Evolutionary conservation across 1,140 invertebrate genomes (phyloP).

Genomic region (Drosophila micromelanica): DNA sequence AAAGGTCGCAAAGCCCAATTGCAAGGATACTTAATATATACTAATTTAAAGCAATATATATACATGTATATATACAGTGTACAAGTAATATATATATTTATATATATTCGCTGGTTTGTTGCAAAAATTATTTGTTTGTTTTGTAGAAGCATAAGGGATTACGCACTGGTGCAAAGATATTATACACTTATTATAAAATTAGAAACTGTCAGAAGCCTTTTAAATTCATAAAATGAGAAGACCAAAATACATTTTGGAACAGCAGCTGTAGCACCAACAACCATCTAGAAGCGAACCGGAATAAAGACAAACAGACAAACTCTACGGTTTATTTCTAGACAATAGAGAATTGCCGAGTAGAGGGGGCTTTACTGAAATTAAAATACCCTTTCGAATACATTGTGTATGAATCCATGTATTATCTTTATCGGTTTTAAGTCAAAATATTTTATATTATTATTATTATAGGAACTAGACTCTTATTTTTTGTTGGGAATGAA

Average conservation of each 20-base stretch:
- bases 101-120: not conserved
- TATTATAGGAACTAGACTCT: too few species aligned
- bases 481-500: not conserved
- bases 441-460: too few species aligned
- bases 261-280: slow-evolving; percentile 10
- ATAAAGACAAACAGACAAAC: slow-evolving; percentile 1
- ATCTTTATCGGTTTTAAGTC: too few species aligned
- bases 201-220: slow-evolving; percentile 37
- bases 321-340: slow-evolving; percentile 2
- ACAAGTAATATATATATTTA: too few species aligned
- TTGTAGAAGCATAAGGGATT: not conserved
- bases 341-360: not conserved
- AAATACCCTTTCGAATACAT: too few species aligned
- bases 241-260: slow-evolving; percentile 12
- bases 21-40: too few species aligned
- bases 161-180: not conserved
- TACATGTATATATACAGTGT: too few species aligned
- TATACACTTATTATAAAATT: slow-evolving; percentile 31
- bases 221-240: slow-evolving; percentile 27
- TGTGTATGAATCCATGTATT: too few species aligned
- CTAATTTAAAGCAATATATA: too few species aligned
- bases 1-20: too few species aligned
- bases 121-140: slow-evolving; percentile 5
- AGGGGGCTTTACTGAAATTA: not conserved
- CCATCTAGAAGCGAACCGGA: not conserved